These are phyloP conservation scores for Mallateleia sp. DNA, from an alignment of 2,888 invertebrate species.

Conservation along the genomic window DNA sequence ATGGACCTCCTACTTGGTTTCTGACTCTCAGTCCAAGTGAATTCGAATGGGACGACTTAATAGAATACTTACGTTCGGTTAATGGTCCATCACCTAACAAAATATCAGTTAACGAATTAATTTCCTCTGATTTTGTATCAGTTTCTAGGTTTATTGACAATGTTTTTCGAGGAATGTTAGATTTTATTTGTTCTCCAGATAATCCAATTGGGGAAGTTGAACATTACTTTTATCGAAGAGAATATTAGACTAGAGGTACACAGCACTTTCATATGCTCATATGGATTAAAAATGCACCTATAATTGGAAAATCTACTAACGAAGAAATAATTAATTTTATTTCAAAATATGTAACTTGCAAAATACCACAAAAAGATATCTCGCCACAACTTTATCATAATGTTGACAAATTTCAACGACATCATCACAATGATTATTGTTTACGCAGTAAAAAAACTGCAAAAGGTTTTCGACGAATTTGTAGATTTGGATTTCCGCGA, in stretches of 20 bases:
- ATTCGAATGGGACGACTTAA: conserved; percentile 80
- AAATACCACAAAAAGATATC: conserved; percentile 74
- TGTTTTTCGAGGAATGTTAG: neutral
- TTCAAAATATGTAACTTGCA: neutral
- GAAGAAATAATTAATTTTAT: neutral
- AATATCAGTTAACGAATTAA: conserved; percentile 70
- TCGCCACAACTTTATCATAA: conserved; percentile 71
- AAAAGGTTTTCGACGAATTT: conserved; percentile 57
- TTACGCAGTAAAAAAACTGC: conserved; percentile 65
- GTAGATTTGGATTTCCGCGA: conserved; percentile 78
- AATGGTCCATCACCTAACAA: conserved; percentile 79
- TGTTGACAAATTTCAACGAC: conserved; percentile 67
- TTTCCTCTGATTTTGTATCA: neutral
- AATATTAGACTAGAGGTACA: neutral
- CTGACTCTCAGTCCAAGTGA: conserved; percentile 75
- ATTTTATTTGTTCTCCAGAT: neutral
- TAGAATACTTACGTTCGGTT: conserved; percentile 80
- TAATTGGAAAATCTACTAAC: conserved; percentile 77
- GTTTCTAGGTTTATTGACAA: neutral
- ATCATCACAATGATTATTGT: conserved; percentile 79
- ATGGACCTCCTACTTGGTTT: conserved; percentile 82
- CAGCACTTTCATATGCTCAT: conserved; percentile 72
- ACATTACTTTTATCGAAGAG: neutral
- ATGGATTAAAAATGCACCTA: conserved; percentile 83
- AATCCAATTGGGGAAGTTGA: conserved; percentile 3